Base-by-base conservation (phyloP, 2,113 vertebrate genomes). In the Mirounga angustirostris region DNA sequence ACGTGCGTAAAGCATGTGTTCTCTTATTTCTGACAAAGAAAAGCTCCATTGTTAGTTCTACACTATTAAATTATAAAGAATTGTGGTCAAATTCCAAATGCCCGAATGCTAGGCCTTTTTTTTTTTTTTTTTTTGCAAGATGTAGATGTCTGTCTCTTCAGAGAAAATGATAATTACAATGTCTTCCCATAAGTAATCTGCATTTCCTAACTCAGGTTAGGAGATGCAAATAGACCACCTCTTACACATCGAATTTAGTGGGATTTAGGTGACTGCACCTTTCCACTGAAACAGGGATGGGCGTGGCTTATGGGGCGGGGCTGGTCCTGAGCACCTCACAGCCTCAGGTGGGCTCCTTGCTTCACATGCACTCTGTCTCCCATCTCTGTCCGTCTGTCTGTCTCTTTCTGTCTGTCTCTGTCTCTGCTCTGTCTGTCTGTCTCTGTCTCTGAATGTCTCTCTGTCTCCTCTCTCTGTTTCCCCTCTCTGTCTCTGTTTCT, bases 201-300 rank as follows among this genome's bases (percentile, higher is more conserved):
- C 79, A 88, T 88, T 96, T 96, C n/a, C 59, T 98, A 76, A 94
- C 12, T 2, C 59, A 46, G 95, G 89, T 79, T 22, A 91, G 89
- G 93, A 97, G 94, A 93, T 96, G 40, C 81, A 95, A 33, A 79
- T 9, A 89, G 92, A 96, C 33, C 19, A 36, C 26, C 54, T 24
- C 33, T 94, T 50, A 95, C 52, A n/a, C 82, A 40, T 28, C 43
- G 89, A 71, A 89, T 76, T 94, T 46, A 76, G 7, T 4, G 54
- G 98, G 80, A 83, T 92, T 96, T 95, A 89, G 46, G 46, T 52
- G 0, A 30, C 9, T 59, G 28, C 33, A 2, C 15, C 36, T 11
- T 15, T 0, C 26, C 46, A 7, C 40, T 59, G 6, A 54, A 88
- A 16, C 8, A 65, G 83, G 36, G 69, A 36, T 14, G 40, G 69